Conservation (phyloP, 2,797 vertebrate species). For the Menidia menidia region DNA sequence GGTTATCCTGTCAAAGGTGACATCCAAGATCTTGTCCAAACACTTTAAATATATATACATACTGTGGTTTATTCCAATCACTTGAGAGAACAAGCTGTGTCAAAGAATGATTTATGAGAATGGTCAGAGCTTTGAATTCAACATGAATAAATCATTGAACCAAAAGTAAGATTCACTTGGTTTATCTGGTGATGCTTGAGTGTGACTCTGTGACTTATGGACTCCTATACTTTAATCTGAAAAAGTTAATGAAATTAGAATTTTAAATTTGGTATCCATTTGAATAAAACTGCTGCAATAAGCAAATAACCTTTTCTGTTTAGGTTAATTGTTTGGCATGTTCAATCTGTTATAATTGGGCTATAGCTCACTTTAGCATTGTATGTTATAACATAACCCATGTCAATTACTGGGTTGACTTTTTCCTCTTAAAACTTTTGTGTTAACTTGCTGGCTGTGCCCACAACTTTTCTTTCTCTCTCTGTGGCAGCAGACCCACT, state of each 20-base stretch:
- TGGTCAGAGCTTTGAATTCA: constrained; percentile 50
- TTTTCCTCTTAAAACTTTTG: too few species aligned
- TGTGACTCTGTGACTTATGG: constrained; percentile 70
- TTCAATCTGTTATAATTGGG: constrained; percentile 32
- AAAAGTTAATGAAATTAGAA: constrained; percentile 78
- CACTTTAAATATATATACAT: constrained; percentile 28
- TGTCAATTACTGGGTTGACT: too few species aligned
- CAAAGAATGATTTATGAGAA: constrained; percentile 56
- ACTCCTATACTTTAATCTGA: constrained; percentile 51
- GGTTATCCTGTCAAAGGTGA: constrained; percentile 3
- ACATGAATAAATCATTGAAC: constrained; percentile 67
- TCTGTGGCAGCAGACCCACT: too few species aligned
- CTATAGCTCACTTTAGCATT: too few species aligned
- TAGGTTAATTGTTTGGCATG: constrained; percentile 37
- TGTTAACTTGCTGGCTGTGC: too few species aligned
- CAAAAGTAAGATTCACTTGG: constrained; percentile 57
- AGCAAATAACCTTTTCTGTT: constrained; percentile 47
- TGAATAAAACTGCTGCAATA: constrained; percentile 60
- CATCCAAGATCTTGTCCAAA: constrained; percentile 12
- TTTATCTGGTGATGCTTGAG: constrained; percentile 64
- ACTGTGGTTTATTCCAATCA: constrained; percentile 31
- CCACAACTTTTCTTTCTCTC: too few species aligned
- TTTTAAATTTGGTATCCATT: constrained; percentile 73
- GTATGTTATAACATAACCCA: too few species aligned
- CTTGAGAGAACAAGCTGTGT: constrained; percentile 14